phyloP scores from a whole-genome alignment of 2,888 invertebrate genomes.

The Ectemnius continuus region DNA sequence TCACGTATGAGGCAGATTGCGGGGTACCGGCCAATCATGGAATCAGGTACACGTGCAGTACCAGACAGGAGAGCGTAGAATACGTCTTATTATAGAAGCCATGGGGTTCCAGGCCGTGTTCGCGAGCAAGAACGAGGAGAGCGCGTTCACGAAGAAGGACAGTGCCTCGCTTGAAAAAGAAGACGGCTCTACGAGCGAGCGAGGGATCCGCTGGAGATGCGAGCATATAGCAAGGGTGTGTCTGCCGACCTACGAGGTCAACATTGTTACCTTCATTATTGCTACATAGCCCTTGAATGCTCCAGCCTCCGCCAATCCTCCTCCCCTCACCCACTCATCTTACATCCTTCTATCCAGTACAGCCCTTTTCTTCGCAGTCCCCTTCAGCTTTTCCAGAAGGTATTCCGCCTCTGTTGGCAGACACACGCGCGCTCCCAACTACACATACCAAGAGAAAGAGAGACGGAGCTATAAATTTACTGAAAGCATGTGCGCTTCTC shows the following conservation, averaged over 20 bases:
- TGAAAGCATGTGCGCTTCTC: background rate
- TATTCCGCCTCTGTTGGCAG: background rate
- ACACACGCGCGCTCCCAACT: no score
- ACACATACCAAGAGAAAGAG: background rate
- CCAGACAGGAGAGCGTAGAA: slow-evolving; percentile 59
- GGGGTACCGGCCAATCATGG: slow-evolving; percentile 68
- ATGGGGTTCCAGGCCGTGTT: slow-evolving; percentile 41
- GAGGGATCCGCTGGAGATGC: slow-evolving; percentile 26
- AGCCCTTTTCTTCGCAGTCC: no score
- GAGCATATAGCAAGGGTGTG: slow-evolving; percentile 67
- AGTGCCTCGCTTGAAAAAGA: slow-evolving; percentile 5
- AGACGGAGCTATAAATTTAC: slow-evolving; percentile 3
- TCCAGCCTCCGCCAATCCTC: background rate
- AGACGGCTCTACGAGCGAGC: slow-evolving; percentile 8
- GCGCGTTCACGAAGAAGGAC: slow-evolving; percentile 24
- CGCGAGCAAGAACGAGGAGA: slow-evolving; percentile 35
- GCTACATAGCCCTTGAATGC: slow-evolving; percentile 44
- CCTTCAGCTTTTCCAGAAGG: background rate
- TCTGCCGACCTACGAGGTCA: slow-evolving; percentile 69
- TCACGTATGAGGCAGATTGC: slow-evolving; percentile 71
- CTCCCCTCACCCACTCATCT: background rate
- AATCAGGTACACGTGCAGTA: slow-evolving; percentile 66
- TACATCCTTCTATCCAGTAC: background rate
- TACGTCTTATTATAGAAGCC: slow-evolving; percentile 65
- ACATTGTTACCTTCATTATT: slow-evolving; percentile 73